Base-by-base conservation (phyloP, 2,113 vertebrate genomes). In the Falcunculus frontatus region DNA sequence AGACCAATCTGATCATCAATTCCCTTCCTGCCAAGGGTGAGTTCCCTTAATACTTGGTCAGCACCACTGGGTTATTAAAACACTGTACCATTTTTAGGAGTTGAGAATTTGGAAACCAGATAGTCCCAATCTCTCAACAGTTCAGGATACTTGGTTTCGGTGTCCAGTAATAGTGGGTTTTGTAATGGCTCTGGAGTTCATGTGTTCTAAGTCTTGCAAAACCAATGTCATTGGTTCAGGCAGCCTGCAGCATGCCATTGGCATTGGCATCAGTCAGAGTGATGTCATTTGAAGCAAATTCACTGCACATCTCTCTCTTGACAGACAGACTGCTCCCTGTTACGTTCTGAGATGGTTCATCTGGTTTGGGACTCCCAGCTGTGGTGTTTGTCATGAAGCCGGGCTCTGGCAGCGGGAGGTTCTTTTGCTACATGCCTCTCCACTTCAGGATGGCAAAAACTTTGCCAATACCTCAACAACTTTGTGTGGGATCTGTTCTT, bases 401-500 rank as follows among this genome's bases (percentile, higher is more conserved):
- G 6, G 22, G 8, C 53, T 65, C 30, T 59, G 39, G 42, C 30
- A 39, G 18, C 29, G 46, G 13, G 12, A 41, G 19, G 7, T 42
- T 69, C 30, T 44, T 87, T 16, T 0, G 1, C 53, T 25, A 6
- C 15, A 6, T 20, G 6, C 63, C 59, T 70, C 29, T 53, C 32
- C 30, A 11, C 22, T 65, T 65, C 21, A 11, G 57, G n/a, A 15
- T 5, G 25, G 22, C 50, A 19, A 11, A 57, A 30, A 49, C n/a
- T 7, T 8, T 32, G 19, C 21, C 39, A 44, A 0, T 25, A 13
- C 29, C 55, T 37, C 6, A 1, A 2, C 29, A 62, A 2, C 46
- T 63, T 22, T 30, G 9, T 49, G 72, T 56, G 56, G 68, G 47
- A 39, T 47, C 33, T 59, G n/a, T 63, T 69, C 16, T 79, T 83